phyloP scores from a whole-genome alignment of 2,888 invertebrate genomes.

The Trichopoda pennipes region DNA sequence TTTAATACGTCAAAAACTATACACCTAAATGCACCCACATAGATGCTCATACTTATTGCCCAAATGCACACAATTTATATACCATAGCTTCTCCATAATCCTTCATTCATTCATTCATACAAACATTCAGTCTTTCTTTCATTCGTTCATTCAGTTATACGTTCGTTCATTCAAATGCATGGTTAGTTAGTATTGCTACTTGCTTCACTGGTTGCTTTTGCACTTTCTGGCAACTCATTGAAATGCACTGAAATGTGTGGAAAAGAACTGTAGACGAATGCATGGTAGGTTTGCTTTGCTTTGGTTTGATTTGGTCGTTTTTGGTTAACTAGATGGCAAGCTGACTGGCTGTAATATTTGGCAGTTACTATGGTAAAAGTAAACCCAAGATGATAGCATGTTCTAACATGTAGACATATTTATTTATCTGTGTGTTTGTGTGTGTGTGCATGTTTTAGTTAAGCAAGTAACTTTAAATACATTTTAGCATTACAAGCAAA shows the following conservation, averaged over 20 bases:
- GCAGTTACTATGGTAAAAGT: conserved; percentile 21
- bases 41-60: conserved; percentile 7
- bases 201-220: conserved; percentile 58
- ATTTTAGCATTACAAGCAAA: conserved; percentile 57
- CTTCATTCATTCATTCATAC: not conserved
- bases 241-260: conserved; percentile 32
- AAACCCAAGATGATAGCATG: conserved; percentile 22
- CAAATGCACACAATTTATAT: conserved; percentile 49
- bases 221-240: conserved; percentile 51
- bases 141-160: conserved; percentile 14
- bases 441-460: not conserved
- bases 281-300: conserved; percentile 6
- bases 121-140: not conserved
- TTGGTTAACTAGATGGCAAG: conserved; percentile 29
- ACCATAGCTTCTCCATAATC: conserved; percentile 4
- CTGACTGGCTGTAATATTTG: conserved; percentile 41
- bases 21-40: not conserved
- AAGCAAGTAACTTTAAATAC: conserved; percentile 53
- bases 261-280: conserved; percentile 27
- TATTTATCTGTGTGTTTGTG: not conserved
- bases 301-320: conserved; percentile 16
- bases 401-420: not conserved
- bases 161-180: conserved; percentile 41
- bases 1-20: conserved; percentile 20
- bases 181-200: conserved; percentile 63